Evolutionary conservation across 2,888 invertebrate genomes (phyloP).

Genomic region (Synergus itoensis): DNA sequence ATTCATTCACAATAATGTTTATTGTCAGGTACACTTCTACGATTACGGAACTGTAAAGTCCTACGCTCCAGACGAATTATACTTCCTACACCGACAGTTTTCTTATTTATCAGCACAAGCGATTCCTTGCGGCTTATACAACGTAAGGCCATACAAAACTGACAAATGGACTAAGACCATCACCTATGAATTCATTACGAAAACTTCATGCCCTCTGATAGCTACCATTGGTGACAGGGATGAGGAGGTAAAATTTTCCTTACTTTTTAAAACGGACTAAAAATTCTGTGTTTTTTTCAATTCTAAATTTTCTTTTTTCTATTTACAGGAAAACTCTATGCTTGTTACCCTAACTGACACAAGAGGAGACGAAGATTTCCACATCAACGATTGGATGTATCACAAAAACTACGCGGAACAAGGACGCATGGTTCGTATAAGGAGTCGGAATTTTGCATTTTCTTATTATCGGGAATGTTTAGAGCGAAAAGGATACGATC

Average conservation of each 20-base stretch:
- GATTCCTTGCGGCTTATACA: constrained; percentile 70
- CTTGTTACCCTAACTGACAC: constrained; percentile 67
- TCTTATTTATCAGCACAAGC: constrained; percentile 70
- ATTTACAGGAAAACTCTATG: constrained; percentile 70
- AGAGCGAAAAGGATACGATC: constrained; percentile 21
- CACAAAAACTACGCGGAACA: constrained; percentile 61
- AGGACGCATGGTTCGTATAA: constrained; percentile 72
- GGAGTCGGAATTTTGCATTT: constrained; percentile 61
- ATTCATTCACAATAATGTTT: constrained; percentile 38
- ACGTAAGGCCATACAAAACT: constrained; percentile 62
- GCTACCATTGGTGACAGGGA: constrained; percentile 60
- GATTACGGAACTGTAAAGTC: constrained; percentile 73
- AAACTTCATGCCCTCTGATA: constrained; percentile 58
- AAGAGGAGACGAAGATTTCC: constrained; percentile 63
- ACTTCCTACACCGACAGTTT: constrained; percentile 69
- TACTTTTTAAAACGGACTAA: constrained; percentile 21
- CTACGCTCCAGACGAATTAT: constrained; percentile 61
- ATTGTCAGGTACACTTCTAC: constrained; percentile 70
- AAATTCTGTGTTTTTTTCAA: constrained; percentile 16
- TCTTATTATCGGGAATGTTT: constrained; percentile 50
- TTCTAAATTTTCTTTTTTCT: constrained; percentile 20
- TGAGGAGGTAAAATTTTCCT: constrained; percentile 59
- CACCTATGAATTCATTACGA: constrained; percentile 56
- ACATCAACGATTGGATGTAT: constrained; percentile 71
- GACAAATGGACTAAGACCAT: constrained; percentile 61